phyloP scores from a whole-genome alignment of 2,888 invertebrate species.

The Morpho achilles region DNA sequence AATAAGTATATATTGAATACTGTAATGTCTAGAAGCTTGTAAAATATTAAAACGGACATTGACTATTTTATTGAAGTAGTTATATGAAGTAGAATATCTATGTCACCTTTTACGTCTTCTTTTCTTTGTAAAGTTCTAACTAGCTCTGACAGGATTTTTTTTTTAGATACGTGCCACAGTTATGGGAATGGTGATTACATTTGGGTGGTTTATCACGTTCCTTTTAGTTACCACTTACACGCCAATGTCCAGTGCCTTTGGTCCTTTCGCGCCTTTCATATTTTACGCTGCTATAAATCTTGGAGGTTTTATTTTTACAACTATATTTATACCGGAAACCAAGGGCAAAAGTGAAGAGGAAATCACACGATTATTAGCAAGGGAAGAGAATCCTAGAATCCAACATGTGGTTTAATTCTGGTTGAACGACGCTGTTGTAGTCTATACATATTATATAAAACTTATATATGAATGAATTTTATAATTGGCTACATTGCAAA shows the following conservation, averaged over 20 bases:
- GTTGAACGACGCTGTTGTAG: too few relatives aligned
- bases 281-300: slow-evolving; percentile 45
- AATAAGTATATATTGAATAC: too few relatives aligned
- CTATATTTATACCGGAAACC: slow-evolving; percentile 53
- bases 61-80: too few relatives aligned
- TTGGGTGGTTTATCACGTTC: slow-evolving; percentile 53
- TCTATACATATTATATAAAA: too few relatives aligned
- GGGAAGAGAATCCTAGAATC: background rate
- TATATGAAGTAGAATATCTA: too few relatives aligned
- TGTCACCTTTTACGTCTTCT: too few relatives aligned
- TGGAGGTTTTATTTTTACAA: slow-evolving; percentile 39
- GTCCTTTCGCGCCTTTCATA: slow-evolving; percentile 46
- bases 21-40: too few relatives aligned
- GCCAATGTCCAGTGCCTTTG: slow-evolving; percentile 36
- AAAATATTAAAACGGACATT: too few relatives aligned
- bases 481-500: too few relatives aligned
- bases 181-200: slow-evolving; percentile 50
- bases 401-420: background rate
- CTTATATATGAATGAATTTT: too few relatives aligned
- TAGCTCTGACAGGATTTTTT: background rate
- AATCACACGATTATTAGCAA: slow-evolving; percentile 29
- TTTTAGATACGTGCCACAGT: slow-evolving; percentile 56
- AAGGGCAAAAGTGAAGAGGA: slow-evolving; percentile 51
- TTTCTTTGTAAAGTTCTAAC: background rate
- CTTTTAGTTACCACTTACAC: slow-evolving; percentile 36